A percentile compares a stretch with the other conserved stretches of the same genome.
These are phyloP conservation scores for Silvanus unidentatus DNA, from an alignment of 2,888 invertebrate genomes.

Conservation along the genomic window DNA sequence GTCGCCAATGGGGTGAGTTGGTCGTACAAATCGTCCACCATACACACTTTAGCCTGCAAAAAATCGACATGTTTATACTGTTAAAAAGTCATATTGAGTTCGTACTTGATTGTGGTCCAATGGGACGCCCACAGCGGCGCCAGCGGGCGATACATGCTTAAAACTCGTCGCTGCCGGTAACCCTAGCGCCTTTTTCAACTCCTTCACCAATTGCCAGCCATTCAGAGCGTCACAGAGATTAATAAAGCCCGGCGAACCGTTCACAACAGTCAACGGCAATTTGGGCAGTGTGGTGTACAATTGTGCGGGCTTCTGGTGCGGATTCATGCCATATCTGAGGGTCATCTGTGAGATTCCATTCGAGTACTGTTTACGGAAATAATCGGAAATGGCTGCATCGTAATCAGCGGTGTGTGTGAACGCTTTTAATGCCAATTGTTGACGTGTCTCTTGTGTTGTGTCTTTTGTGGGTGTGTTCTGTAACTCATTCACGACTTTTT, in stretches of 20 bases:
- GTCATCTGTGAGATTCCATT: constrained; percentile 71
- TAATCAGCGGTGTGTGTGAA: constrained; percentile 96
- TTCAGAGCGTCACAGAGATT: constrained; percentile 97
- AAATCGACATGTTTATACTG: not conserved
- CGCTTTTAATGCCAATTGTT: constrained; percentile 81
- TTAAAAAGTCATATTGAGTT: not conserved
- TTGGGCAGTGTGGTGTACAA: constrained; percentile 73
- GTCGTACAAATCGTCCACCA: constrained; percentile 79
- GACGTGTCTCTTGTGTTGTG: constrained; percentile 67
- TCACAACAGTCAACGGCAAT: constrained; percentile 81
- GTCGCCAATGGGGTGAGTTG: constrained; percentile 74
- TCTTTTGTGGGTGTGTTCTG: constrained; percentile 57
- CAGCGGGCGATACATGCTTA: constrained; percentile 97
- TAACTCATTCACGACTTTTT: constrained; percentile 67
- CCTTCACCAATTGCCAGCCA: constrained; percentile 93
- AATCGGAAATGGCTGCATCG: constrained; percentile 90
- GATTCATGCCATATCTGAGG: constrained; percentile 94
- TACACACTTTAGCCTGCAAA: constrained; percentile 76
- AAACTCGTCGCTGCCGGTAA: constrained; percentile 93
- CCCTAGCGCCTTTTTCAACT: constrained; percentile 71
- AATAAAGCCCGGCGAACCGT: constrained; percentile 95
- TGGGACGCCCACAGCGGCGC: constrained; percentile 87
- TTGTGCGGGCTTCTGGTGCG: constrained; percentile 95
- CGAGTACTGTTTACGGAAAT: constrained; percentile 88
- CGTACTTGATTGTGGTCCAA: constrained; percentile 61